These are phyloP conservation scores for Oreortyx pictus DNA, from an alignment of 2,797 vertebrate species.

Conservation along the genomic window DNA sequence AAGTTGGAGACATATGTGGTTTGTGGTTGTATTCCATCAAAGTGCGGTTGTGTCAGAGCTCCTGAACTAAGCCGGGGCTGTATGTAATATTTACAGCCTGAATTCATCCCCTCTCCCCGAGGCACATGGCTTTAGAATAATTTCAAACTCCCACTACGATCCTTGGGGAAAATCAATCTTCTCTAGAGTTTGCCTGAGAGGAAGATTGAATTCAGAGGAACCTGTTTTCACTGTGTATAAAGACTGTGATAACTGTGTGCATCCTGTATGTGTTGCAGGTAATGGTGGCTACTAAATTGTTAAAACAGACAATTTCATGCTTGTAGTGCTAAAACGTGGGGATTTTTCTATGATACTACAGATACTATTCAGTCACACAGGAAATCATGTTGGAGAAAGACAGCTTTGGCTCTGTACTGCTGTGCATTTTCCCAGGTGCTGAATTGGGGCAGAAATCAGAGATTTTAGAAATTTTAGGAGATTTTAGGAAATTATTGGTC, in stretches of 20 bases:
- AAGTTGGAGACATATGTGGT: neutral
- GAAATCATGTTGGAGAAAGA: neutral
- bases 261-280: neutral
- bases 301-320: neutral
- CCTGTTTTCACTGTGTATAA: neutral
- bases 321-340: neutral
- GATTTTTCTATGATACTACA: neutral
- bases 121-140: neutral
- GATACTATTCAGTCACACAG: neutral
- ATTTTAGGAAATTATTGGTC: neutral
- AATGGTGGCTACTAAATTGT: neutral
- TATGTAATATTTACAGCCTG: neutral
- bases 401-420: neutral
- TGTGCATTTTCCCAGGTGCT: neutral
- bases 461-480: neutral
- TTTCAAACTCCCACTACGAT: neutral
- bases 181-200: neutral
- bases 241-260: neutral
- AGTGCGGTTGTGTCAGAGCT: neutral
- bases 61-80: neutral
- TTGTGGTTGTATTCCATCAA: neutral
- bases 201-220: neutral
- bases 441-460: neutral
- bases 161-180: neutral
- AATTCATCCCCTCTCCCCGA: neutral